phyloP scores from a whole-genome alignment of 2,888 invertebrate species.

The Drosophila sordidula region DNA sequence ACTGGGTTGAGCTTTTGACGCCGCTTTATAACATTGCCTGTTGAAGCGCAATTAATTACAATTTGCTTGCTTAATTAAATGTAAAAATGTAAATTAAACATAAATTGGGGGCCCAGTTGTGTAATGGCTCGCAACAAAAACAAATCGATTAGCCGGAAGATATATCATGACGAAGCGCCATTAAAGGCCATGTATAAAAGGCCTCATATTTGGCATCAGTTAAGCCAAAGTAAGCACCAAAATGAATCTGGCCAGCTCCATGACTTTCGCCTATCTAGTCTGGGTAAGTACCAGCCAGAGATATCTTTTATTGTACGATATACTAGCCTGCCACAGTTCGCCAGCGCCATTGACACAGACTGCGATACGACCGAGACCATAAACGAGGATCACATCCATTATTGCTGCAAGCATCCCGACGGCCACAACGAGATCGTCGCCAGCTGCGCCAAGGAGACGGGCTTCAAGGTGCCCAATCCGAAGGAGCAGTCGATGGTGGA shows the following conservation, averaged over 20 bases:
- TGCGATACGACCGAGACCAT: conserved; percentile 63
- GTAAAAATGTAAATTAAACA: conserved; percentile 19
- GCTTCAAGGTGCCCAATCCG: conserved; percentile 57
- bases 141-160: conserved; percentile 9
- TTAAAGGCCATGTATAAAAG: conserved; percentile 10
- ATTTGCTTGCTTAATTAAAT: conserved; percentile 56
- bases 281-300: conserved; percentile 49
- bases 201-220: not conserved
- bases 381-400: conserved; percentile 73
- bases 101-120: conserved; percentile 16
- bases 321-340: conserved; percentile 8
- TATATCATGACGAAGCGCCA: conserved; percentile 15
- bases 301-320: not conserved
- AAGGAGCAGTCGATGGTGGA: conserved; percentile 72
- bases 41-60: conserved; percentile 3
- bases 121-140: conserved; percentile 46
- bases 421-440: conserved; percentile 71
- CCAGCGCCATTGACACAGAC: conserved; percentile 54
- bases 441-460: conserved; percentile 63
- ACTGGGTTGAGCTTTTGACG: not conserved
- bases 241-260: conserved; percentile 31
- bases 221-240: not conserved
- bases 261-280: conserved; percentile 26
- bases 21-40: conserved; percentile 52
- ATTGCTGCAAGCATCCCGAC: conserved; percentile 77